These are phyloP conservation scores for Lutjanus erythropterus DNA, from an alignment of 2,113 vertebrate genomes.

Conservation along the genomic window DNA sequence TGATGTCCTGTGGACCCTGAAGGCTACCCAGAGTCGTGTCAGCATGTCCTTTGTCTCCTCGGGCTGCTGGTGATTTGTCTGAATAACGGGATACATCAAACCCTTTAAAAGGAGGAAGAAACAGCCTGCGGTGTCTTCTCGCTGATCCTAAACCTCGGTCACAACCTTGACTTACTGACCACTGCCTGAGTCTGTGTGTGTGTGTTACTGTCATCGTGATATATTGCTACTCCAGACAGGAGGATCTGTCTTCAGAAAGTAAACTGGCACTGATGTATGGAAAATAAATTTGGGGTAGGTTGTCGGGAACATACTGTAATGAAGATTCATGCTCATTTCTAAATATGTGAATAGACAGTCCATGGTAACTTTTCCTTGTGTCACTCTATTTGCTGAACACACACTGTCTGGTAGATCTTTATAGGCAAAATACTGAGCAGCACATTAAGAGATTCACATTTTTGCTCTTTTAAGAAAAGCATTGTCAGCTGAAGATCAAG, in stretches of 20 bases:
- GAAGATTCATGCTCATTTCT: neutral
- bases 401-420: neutral
- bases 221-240: slow-evolving; percentile 19
- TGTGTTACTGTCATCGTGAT: neutral
- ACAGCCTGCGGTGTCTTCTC: slow-evolving; percentile 18
- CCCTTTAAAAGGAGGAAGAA: slow-evolving; percentile 29
- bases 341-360: neutral
- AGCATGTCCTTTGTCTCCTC: slow-evolving; percentile 44
- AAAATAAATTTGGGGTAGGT: neutral
- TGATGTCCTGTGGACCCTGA: neutral
- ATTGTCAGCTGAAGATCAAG: neutral
- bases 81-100: slow-evolving; percentile 62
- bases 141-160: neutral
- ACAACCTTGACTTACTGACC: slow-evolving; percentile 15
- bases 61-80: slow-evolving; percentile 51
- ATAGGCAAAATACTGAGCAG: neutral
- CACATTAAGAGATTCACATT: neutral
- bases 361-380: neutral
- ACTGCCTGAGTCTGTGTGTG: neutral
- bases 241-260: neutral
- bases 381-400: neutral
- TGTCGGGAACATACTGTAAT: neutral
- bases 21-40: slow-evolving; percentile 42
- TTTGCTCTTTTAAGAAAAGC: neutral
- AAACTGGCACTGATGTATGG: neutral